These are phyloP conservation scores for Phylloscopus collybita DNA, from an alignment of 2,797 vertebrate genomes.

Conservation along the genomic window DNA sequence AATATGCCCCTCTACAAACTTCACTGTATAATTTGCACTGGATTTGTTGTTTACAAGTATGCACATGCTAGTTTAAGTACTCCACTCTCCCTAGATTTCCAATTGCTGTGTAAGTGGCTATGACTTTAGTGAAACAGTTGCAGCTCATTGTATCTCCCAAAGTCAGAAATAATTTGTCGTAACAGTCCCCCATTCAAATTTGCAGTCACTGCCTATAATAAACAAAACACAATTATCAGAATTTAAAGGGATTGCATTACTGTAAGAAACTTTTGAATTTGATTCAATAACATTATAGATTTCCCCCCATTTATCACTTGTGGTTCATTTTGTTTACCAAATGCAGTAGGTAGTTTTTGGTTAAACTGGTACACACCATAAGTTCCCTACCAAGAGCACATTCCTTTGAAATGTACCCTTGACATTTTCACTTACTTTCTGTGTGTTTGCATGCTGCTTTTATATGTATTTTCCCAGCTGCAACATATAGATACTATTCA, in stretches of 20 bases:
- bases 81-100: not conserved
- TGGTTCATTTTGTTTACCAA: conserved; percentile 35
- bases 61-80: not conserved
- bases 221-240: conserved; percentile 17
- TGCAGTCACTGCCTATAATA: not conserved
- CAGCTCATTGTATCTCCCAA: not conserved
- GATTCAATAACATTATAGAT: not conserved
- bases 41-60: conserved; percentile 61
- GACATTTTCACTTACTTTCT: not conserved
- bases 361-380: not conserved
- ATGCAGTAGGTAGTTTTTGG: not conserved
- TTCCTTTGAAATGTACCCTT: not conserved
- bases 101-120: not conserved
- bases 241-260: not conserved
- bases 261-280: not conserved
- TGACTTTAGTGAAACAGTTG: conserved; percentile 16
- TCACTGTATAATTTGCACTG: conserved; percentile 76
- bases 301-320: conserved; percentile 5
- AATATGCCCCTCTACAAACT: conserved; percentile 74
- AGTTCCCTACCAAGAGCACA: not conserved
- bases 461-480: not conserved
- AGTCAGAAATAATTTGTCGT: conserved; percentile 56
- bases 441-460: not conserved
- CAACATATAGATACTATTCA: not conserved
- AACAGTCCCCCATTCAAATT: not conserved